Base-by-base conservation (phyloP, 2,888 invertebrate species). In the Diploptera punctata region DNA sequence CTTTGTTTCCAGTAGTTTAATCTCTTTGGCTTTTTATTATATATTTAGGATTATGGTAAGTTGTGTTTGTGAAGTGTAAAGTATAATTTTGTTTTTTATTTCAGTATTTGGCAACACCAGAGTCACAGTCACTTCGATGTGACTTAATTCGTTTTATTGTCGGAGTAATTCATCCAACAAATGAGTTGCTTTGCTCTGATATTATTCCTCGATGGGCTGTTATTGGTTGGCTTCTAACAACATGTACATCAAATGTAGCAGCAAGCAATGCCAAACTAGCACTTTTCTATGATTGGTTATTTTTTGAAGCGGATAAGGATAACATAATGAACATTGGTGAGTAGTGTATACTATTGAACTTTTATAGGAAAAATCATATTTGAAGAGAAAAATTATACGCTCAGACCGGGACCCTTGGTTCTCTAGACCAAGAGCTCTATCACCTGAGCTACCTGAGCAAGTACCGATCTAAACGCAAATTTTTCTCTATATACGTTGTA, bases 181-280 rank as follows among this genome's bases (percentile, higher is more conserved):
- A 97, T 83, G 96, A 97, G 83, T 86, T 96, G 65, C 86, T 97
- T 68, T 94, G 95, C 83, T 96, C 96, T n/a, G 96, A 97, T 81
- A 93, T 97, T 81, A 95, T 95, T 82, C 97, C 97, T 77, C 87
- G 97, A 77, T 97, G 97, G 97, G 96, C 96, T 76, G 94, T 97
- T 60, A 96, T 97, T 80, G 95, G 96, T 71, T 97, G 97, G 97
- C 87, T 97, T 9, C 86, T 97, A 72, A 95, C 95, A 54, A 95
- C 95, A 16, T 95, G 95, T 81, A 96, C 95, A 47, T 94, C 94
- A 57, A 92, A 90, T 80, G 94, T 95, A 43, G 94, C 95, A 60
- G 93, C 94, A 72, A 93, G 95, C 67, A 95, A 95, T 86, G 94
- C 95, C 60, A 97, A 97, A 84, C 84, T 97, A 72, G 94, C 96